Base-by-base conservation (phyloP, 1,140 invertebrate genomes). In the Drosophila bocki region DNA sequence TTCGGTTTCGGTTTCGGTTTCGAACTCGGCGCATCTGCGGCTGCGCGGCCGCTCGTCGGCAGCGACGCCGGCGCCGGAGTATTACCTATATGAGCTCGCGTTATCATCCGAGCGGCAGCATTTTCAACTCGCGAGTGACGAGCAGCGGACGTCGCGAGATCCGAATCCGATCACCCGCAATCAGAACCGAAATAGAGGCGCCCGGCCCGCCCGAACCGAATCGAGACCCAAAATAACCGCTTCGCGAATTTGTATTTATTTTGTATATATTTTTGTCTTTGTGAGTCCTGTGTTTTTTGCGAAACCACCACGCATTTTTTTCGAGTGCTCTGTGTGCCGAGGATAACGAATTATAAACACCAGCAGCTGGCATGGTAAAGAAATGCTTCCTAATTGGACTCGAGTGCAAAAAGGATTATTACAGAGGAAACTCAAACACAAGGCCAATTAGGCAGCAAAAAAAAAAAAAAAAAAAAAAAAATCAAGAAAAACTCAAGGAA, bases 11-110 rank as follows among this genome's bases (percentile, higher is more conserved):
- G 33, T 22, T 54, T 86, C 79, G 79, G 75, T 76, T 86, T 86
- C 78, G 57, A 62, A 56, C 42, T 74, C 70, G 51, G 47, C 53
- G 56, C 62, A 26, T 48, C 58, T 44, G 71, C 56, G 41, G 75
- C 75, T 47, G 50, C 74, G 78, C 76, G 47, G 45, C 70, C 22
- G 56, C 41, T 72, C 50, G 48, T 50, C 47, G 56, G 59, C 58
- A 29, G 57, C 42, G 44, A 19, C 71, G 44, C 39, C 56, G 67
- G n/a, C 58, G 58, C 44, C 45, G 57, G 57, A 51, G 63, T 83
- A 84, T 78, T 91, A 80, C 77, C 76, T 92, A 92, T 92, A 92
- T 91, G 91, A 92, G 61, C 75, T 91, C 78, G 70, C 78, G 91
- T 79, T 91, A 88, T 82, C 86, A 92, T 88, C 87, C 72, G 48